A percentile compares a stretch with the other conserved stretches of the same genome.
phyloP scores from a whole-genome alignment of 2,888 invertebrate species.

The Holacanthella duospinosa region DNA sequence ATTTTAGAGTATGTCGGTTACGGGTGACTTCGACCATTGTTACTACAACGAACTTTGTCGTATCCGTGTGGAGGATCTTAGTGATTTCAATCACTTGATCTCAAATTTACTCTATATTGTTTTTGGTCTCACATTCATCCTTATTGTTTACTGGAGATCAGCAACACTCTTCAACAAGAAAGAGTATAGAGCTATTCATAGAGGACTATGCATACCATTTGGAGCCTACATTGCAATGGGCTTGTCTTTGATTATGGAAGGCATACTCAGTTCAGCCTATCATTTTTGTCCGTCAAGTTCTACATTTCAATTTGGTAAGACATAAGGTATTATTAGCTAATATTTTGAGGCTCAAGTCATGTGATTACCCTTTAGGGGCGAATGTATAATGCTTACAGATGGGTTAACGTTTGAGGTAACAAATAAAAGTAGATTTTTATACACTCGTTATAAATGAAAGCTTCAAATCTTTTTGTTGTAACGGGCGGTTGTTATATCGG shows the following conservation, averaged over 20 bases:
- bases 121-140: conserved; percentile 6
- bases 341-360: too few species aligned
- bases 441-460: too few species aligned
- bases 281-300: conserved; percentile 9
- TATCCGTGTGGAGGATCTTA: neutral
- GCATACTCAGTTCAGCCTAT: conserved; percentile 6
- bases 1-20: conserved; percentile 2
- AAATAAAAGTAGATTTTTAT: too few species aligned
- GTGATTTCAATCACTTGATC: conserved; percentile 8
- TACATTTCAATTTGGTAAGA: conserved; percentile 10
- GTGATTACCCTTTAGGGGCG: too few species aligned
- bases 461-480: too few species aligned
- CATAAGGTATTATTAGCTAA: neutral
- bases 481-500: too few species aligned
- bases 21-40: conserved; percentile 9
- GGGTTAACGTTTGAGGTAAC: too few species aligned
- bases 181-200: neutral
- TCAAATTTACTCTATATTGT: conserved; percentile 9
- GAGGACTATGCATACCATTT: conserved; percentile 7
- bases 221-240: conserved; percentile 11
- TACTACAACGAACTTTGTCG: conserved; percentile 12
- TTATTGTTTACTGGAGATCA: conserved; percentile 2
- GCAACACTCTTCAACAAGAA: neutral
- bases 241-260: conserved; percentile 9
- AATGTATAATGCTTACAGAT: too few species aligned